Conservation (phyloP, 2,797 vertebrate species). For the Hyperoplus immaculatus region DNA sequence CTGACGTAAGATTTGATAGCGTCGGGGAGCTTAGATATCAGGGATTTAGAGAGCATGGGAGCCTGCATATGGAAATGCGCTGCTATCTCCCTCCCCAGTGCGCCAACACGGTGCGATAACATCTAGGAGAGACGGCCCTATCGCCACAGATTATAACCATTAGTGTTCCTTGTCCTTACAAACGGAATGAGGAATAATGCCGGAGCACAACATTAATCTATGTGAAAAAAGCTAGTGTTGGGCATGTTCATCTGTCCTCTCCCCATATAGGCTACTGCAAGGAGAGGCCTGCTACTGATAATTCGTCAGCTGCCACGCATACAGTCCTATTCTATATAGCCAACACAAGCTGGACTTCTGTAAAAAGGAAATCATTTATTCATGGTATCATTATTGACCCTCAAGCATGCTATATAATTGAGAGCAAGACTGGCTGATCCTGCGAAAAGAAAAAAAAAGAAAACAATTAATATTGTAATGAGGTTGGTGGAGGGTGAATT, state of each 20-base stretch:
- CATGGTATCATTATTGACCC: constrained; percentile 47
- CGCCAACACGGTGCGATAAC: constrained; percentile 69
- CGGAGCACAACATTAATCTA: constrained; percentile 68
- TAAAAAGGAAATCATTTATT: constrained; percentile 39
- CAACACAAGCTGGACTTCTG: constrained; percentile 16
- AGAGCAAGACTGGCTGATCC: neutral
- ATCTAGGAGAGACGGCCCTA: constrained; percentile 72
- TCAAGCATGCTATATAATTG: constrained; percentile 1
- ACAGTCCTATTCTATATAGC: constrained; percentile 33
- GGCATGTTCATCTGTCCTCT: constrained; percentile 34
- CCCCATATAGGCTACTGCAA: constrained; percentile 16
- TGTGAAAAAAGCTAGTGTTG: constrained; percentile 50
- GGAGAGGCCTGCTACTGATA: constrained; percentile 34
- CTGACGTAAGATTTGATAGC: neutral
- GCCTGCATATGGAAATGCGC: constrained; percentile 40
- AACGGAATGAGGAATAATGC: constrained; percentile 68
- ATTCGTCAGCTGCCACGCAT: constrained; percentile 61
- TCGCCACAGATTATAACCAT: constrained; percentile 77
- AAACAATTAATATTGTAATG: neutral
- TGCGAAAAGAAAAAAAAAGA: neutral
- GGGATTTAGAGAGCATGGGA: constrained; percentile 45
- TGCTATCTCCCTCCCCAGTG: constrained; percentile 75
- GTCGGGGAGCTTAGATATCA: constrained; percentile 51
- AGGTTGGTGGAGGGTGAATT: neutral
- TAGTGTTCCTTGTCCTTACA: constrained; percentile 79